Conservation (phyloP, 2,797 vertebrate species). For the Steatocranus sp. region DNA sequence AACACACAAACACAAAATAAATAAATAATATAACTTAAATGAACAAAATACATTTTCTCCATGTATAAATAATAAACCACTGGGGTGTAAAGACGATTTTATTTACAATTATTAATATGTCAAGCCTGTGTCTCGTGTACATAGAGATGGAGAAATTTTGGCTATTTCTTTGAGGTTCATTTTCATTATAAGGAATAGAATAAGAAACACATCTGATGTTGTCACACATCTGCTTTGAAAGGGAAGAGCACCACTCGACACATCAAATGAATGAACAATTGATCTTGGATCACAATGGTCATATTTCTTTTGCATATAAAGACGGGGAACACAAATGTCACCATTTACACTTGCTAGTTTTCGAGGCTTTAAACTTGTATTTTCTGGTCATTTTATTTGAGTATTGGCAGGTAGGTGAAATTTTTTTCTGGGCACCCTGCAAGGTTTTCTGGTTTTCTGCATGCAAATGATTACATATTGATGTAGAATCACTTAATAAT, state of each 20-base stretch:
- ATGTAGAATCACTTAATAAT: neutral
- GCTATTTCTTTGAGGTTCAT: neutral
- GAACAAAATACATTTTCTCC: neutral
- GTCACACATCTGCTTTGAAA: neutral
- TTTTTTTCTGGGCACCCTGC: neutral
- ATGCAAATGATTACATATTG: neutral
- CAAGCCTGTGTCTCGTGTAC: neutral
- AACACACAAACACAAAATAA: neutral
- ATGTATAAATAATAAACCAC: neutral
- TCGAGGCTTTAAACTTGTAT: neutral
- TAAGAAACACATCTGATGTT: neutral
- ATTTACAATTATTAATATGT: neutral
- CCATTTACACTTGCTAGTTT: neutral
- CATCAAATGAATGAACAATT: neutral
- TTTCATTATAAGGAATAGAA: neutral
- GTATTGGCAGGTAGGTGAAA: neutral
- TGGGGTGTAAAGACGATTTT: neutral
- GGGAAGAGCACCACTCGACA: neutral
- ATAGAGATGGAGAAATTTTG: neutral
- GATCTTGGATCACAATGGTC: neutral
- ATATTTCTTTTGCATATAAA: neutral
- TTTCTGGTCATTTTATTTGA: neutral
- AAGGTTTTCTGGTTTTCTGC: rapidly evolving
- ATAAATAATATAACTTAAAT: neutral
- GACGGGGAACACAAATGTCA: neutral